Evolutionary conservation across 2,888 invertebrate species (phyloP).

Genomic region (Panzeria rudis): DNA sequence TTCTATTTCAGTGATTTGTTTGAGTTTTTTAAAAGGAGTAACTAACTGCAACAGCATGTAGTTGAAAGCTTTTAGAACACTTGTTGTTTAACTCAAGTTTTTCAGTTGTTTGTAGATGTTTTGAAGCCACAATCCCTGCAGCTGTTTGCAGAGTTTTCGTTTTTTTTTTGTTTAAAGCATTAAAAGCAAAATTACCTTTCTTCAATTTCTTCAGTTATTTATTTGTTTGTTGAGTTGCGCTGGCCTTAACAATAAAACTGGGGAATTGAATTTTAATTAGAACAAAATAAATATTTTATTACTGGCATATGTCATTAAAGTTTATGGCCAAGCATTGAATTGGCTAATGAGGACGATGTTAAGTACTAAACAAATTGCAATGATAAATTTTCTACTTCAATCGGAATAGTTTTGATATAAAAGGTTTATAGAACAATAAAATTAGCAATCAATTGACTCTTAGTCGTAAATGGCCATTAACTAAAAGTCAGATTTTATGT

Average conservation of each 20-base stretch:
- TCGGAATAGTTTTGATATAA: not conserved
- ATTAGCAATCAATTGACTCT: not conserved
- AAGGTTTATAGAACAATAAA: constrained; percentile 28
- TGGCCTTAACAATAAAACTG: constrained; percentile 11
- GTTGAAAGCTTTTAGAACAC: constrained; percentile 1
- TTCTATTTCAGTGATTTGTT: not conserved
- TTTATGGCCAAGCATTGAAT: constrained; percentile 47
- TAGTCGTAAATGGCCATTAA: constrained; percentile 17
- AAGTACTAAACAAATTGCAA: not conserved
- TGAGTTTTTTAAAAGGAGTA: not conserved
- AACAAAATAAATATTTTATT: constrained; percentile 68
- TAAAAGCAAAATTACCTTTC: constrained; percentile 33
- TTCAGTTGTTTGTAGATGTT: not conserved
- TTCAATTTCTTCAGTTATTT: constrained; percentile 28
- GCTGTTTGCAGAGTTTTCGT: constrained; percentile 21
- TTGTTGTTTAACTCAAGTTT: constrained; percentile 7
- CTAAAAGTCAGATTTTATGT: constrained; percentile 39
- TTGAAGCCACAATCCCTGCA: constrained; percentile 21
- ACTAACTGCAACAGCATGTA: not conserved
- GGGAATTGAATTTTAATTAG: constrained; percentile 65
- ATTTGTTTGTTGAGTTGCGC: constrained; percentile 2
- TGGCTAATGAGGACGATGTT: constrained; percentile 27
- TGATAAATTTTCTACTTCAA: not conserved
- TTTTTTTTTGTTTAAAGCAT: not conserved
- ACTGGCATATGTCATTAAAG: constrained; percentile 58